Base-by-base conservation (phyloP, 2,888 invertebrate species). In the Clusia tigrina region DNA sequence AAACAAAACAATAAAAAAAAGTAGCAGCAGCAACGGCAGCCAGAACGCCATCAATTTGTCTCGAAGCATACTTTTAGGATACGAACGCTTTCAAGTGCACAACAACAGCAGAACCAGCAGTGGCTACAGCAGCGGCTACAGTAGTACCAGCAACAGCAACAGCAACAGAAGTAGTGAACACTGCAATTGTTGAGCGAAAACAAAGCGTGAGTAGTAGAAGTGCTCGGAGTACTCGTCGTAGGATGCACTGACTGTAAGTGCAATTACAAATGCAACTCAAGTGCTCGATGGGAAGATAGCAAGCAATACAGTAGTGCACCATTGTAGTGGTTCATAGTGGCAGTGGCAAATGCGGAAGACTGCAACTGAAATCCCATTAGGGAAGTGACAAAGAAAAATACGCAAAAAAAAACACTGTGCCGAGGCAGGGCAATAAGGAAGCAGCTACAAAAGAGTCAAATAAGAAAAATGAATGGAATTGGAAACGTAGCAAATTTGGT, bases 221-320 rank as follows among this genome's bases (percentile, higher is more conserved):
- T 23, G 18, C 20, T 2, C 10, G 37, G 55, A 37, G 42, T 9
- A 22, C n/a, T 56, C 37, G 15, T 3, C 1, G 15, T 9, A 10
- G 26, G 12, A 23, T 2, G 12, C 46, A 52, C 56, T 56, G 54
- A 37, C 56, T 54, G 62, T 32, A 70, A 78, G 70, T 75, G 74
- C 77, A 75, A 78, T 75, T 78, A 76, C 74, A 72, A 74, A 73
- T 78, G 74, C 75, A 78, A 68, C 72, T 74, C 70, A 74, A 78
- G 77, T 74, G 48, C 48, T 22, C 48, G 48, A 18, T 48, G 48
- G 18, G 20, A 48, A 48, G 48, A 48, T 48, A 48, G 48, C 15
- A 48, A 22, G 18, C 42, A 42, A 42, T 32, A 15, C 15, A 48
- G 15, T 18, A 20, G 22, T 48, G 22, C 20, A n/a, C 5, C 18